These are phyloP conservation scores for Agrilus mali DNA, from an alignment of 2,888 invertebrate species.

Conservation along the genomic window DNA sequence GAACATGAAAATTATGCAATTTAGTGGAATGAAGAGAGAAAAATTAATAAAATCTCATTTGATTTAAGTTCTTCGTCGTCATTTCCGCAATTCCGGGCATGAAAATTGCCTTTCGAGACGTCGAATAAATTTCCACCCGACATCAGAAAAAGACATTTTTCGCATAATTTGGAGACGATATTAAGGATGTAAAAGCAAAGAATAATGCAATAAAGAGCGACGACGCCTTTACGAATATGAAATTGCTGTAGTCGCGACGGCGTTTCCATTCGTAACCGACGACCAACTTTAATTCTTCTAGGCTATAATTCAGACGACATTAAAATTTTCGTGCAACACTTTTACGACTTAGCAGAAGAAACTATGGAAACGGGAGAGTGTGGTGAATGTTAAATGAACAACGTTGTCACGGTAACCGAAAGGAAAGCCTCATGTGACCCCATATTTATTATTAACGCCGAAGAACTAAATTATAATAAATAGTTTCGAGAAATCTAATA, in stretches of 20 bases:
- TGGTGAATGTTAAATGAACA: too few relatives aligned
- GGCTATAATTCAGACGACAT: slow-evolving; percentile 13
- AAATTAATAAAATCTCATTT: too few relatives aligned
- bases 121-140: slow-evolving; percentile 12
- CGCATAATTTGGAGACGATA: slow-evolving; percentile 16
- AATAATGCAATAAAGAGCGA: slow-evolving; percentile 14
- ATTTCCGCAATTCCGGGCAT: slow-evolving; percentile 11
- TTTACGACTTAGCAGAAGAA: slow-evolving; percentile 12
- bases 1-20: too few relatives aligned
- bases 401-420: too few relatives aligned
- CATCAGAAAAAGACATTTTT: slow-evolving; percentile 12
- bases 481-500: too few relatives aligned
- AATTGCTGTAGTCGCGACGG: slow-evolving; percentile 8
- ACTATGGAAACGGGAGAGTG: slow-evolving; percentile 6
- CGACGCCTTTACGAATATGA: slow-evolving; percentile 13
- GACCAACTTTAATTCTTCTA: slow-evolving; percentile 13
- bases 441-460: too few relatives aligned
- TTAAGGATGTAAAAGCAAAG: slow-evolving; percentile 16
- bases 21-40: too few relatives aligned
- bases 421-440: too few relatives aligned
- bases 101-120: slow-evolving; percentile 12
- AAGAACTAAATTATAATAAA: too few relatives aligned
- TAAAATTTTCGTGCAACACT: slow-evolving; percentile 13
- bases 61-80: too few relatives aligned
- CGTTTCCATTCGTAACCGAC: too few relatives aligned